Base-by-base conservation (phyloP, 2,888 invertebrate genomes). In the Ephialtes manifestator region DNA sequence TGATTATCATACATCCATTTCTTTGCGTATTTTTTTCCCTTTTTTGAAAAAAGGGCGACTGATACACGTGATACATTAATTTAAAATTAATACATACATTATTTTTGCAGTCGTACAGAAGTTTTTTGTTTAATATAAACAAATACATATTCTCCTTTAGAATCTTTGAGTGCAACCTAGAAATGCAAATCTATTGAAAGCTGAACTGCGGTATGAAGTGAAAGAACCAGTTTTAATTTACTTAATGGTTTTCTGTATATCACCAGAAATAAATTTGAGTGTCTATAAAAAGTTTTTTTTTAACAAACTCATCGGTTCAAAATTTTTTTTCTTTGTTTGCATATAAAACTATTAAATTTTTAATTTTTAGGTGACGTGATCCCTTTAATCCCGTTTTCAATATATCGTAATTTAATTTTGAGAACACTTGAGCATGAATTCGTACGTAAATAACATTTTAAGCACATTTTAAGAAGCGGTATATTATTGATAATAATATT, bases 31-130 rank as follows among this genome's bases (percentile, higher is more conserved):
- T 39, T 1, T 43, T 20, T 31, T 20, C 24, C n/a, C n/a, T n/a
- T n/a, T n/a, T n/a, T n/a, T n/a, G 13, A 46, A 46, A 53, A 10
- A 53, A 39, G 2, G n/a, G 35, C 35, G 8, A 18, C 18, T 35
- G 24, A 13, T 51, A 4, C 31, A 13, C 31, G 10, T n/a, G 8
- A 48, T 7, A 51, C 70, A 51, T 70, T 28, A 4, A 13, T 60
- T 70, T 70, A n/a, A 28, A n/a, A 11, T 31, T 35, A 51, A 51
- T 70, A 31, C n/a, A 51, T 70, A 28, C 51, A 51, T 70, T 51
- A 70, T 70, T 70, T 51, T 51, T 18, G 51, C 51, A 24, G 48
- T 48, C 24, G n/a, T 43, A 43, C 68, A 28, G 48, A 46, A 46
- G 11, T 58, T 28, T 68, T 15, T 68, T 67, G 24, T 48, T 24